Evolutionary conservation across 2,888 invertebrate genomes (phyloP).

Genomic region (Hermodice carunculata): DNA sequence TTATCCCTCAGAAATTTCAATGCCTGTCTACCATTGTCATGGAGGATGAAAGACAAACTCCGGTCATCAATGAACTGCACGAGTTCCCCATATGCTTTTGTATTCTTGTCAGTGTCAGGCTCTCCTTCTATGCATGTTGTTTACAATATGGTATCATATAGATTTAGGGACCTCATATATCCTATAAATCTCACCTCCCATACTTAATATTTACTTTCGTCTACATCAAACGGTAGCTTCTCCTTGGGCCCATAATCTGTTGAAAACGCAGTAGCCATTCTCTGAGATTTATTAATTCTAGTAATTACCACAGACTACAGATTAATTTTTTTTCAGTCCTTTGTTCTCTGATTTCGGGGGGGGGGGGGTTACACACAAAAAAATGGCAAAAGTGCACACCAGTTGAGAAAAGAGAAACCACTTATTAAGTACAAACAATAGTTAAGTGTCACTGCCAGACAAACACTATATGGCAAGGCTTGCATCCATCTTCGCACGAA

Average conservation of each 20-base stretch:
- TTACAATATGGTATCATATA: not conserved
- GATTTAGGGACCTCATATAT: slow-evolving; percentile 30
- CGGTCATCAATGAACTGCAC: slow-evolving; percentile 39
- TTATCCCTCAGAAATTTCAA: slow-evolving; percentile 32
- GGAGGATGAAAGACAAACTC: slow-evolving; percentile 24
- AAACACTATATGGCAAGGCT: too few relatives aligned
- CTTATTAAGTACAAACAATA: too few relatives aligned
- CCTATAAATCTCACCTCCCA: slow-evolving; percentile 16
- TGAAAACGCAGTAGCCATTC: too few relatives aligned
- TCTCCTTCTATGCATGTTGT: not conserved
- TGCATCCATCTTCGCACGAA: too few relatives aligned
- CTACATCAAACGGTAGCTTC: slow-evolving; percentile 4
- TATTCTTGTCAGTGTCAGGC: slow-evolving; percentile 28
- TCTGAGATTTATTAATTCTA: too few relatives aligned
- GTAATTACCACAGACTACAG: too few relatives aligned
- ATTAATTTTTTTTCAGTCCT: too few relatives aligned
- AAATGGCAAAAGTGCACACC: too few relatives aligned
- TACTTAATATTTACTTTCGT: slow-evolving; percentile 6
- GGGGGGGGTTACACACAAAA: too few relatives aligned
- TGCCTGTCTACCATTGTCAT: slow-evolving; percentile 42
- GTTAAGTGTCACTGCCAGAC: too few relatives aligned
- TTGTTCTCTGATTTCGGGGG: too few relatives aligned
- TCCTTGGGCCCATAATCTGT: slow-evolving; percentile 18
- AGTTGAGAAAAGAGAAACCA: too few relatives aligned
- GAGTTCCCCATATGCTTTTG: slow-evolving; percentile 35